Conservation (phyloP, 2,797 vertebrate species). For the Muscicapa striata region DNA sequence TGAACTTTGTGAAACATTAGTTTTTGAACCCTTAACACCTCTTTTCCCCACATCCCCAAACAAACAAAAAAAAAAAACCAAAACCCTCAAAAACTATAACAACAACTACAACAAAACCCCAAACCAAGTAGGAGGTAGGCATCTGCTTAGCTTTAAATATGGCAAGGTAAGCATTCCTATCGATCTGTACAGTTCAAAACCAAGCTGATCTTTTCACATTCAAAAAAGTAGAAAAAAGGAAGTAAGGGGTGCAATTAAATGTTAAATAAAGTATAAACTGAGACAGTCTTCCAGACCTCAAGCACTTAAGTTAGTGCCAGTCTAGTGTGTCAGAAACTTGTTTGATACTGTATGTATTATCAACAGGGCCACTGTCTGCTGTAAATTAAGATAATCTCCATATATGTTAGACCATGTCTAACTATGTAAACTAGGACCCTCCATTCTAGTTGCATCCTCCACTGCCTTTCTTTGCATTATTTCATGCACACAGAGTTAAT, state of each 20-base stretch:
- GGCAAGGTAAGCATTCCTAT: not conserved
- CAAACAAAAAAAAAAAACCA: not conserved
- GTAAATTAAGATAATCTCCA: not conserved
- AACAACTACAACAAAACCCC: not conserved
- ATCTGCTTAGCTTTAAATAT: not conserved
- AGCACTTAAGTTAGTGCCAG: not conserved
- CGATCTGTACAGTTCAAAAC: not conserved
- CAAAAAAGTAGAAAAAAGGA: not conserved
- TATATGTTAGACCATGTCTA: not conserved
- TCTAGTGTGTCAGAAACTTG: not conserved
- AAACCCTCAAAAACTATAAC: not conserved
- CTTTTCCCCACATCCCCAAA: not conserved
- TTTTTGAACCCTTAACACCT: not conserved
- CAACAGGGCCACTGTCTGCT: not conserved
- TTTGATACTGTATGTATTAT: not conserved
- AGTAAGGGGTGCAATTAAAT: not conserved
- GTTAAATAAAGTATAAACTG: not conserved
- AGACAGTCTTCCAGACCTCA: not conserved
- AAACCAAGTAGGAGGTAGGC: not conserved
- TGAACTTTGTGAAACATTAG: conserved; percentile 12
- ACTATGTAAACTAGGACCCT: not conserved
- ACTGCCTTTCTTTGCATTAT: not conserved
- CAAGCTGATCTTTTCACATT: not conserved
- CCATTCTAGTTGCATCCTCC: not conserved
- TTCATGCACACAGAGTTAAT: not conserved